A percentile compares a stretch with the other conserved stretches of the same genome.
phyloP scores from a whole-genome alignment of 2,888 invertebrate genomes.

The Tachina grossa region DNA sequence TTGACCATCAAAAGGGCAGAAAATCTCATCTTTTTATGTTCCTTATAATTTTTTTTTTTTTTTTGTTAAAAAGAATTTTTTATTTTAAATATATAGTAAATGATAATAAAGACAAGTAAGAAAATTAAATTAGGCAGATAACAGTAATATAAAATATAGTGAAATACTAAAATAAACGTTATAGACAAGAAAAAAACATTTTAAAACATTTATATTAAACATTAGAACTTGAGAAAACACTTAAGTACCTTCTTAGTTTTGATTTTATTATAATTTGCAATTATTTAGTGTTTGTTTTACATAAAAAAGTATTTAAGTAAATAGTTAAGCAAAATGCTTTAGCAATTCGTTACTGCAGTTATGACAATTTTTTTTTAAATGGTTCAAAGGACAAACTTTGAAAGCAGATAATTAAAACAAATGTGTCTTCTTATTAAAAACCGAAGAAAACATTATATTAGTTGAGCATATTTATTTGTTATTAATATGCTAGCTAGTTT shows the following conservation, averaged over 20 bases:
- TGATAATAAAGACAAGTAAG: background rate
- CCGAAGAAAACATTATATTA: too few relatives aligned
- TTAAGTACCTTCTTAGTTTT: background rate
- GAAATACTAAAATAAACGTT: background rate
- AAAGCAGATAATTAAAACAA: background rate
- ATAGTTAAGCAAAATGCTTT: background rate
- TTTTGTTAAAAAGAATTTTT: slow-evolving; percentile 59
- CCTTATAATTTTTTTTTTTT: background rate
- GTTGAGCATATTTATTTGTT: too few relatives aligned
- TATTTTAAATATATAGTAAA: slow-evolving; percentile 8
- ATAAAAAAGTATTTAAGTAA: background rate
- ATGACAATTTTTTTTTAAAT: background rate
- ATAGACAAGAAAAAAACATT: background rate
- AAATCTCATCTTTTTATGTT: background rate
- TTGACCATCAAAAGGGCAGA: background rate
- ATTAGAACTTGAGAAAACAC: slow-evolving; percentile 2
- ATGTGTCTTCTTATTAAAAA: too few relatives aligned
- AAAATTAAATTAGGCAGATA: background rate
- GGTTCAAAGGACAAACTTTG: background rate
- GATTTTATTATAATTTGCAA: background rate
- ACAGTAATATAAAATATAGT: background rate
- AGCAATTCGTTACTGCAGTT: background rate
- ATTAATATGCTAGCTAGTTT: too few relatives aligned
- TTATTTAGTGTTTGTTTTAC: background rate
- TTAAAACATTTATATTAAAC: slow-evolving; percentile 37